Conservation (phyloP, 1,140 invertebrate species). For the Heliothis subflexa region DNA sequence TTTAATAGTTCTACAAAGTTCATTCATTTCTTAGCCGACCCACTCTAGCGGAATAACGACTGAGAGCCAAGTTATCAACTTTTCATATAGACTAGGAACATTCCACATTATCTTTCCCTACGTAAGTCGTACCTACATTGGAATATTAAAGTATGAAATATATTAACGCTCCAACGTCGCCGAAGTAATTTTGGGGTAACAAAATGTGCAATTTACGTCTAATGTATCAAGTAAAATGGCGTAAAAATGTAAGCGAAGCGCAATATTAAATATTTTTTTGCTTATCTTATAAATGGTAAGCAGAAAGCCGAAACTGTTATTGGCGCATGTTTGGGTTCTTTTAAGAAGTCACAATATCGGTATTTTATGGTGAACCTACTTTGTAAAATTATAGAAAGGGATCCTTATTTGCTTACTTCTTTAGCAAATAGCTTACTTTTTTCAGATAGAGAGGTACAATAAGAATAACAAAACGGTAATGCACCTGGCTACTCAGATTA, state of each 20-base stretch:
- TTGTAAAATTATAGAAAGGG: not conserved
- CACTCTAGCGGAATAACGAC: conserved; percentile 16
- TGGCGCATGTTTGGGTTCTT: not conserved
- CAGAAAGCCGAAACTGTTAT: conserved; percentile 19
- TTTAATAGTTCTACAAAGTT: conserved; percentile 15
- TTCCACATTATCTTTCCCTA: conserved; percentile 5
- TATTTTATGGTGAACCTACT: not conserved
- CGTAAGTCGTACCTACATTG: conserved; percentile 7
- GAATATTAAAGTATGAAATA: conserved; percentile 33
- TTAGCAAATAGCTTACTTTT: not conserved
- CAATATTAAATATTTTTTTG: conserved; percentile 59
- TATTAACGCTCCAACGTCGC: conserved; percentile 42
- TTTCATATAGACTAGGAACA: conserved; percentile 20
- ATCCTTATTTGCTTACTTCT: not conserved
- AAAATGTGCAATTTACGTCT: conserved; percentile 61
- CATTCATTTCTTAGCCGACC: conserved; percentile 25
- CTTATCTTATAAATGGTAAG: conserved; percentile 51
- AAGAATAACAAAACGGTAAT: no score
- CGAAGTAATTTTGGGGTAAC: conserved; percentile 55
- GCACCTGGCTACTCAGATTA: no score
- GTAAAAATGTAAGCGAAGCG: conserved; percentile 58
- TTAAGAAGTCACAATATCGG: not conserved
- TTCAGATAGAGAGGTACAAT: no score
- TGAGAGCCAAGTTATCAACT: conserved; percentile 8
- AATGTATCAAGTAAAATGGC: conserved; percentile 65